Conservation (phyloP, 2,113 vertebrate genomes). For the Mesoclemmys tuberculata region DNA sequence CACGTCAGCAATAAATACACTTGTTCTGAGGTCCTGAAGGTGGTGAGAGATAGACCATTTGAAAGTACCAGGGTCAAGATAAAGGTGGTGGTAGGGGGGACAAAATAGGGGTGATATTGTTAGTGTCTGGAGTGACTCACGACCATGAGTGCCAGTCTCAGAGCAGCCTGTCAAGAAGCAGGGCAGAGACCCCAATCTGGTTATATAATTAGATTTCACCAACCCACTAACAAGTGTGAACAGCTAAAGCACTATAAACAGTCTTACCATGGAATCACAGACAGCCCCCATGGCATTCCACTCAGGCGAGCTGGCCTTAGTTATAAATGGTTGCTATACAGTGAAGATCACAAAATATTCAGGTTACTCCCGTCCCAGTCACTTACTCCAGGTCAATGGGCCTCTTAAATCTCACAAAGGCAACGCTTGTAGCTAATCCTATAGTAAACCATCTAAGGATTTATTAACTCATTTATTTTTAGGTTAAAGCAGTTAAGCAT, state of each 20-base stretch:
- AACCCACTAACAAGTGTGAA: neutral
- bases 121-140: neutral
- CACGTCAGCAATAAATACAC: neutral
- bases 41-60: neutral
- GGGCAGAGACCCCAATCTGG: neutral
- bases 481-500: no score
- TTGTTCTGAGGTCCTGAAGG: neutral
- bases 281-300: neutral
- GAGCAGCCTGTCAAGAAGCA: neutral
- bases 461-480: no score
- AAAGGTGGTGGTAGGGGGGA: neutral
- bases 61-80: neutral
- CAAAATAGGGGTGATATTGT: neutral
- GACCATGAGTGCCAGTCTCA: neutral
- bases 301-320: neutral
- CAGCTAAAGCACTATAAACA: neutral
- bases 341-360: no score
- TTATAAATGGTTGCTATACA: neutral
- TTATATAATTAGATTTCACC: neutral
- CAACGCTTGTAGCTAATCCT: no score
- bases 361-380: no score
- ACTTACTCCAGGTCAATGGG: no score
- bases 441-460: no score
- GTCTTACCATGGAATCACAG: no score
- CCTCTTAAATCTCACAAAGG: no score